Base-by-base conservation (phyloP, 2,797 vertebrate genomes). In the Oryzias dopingdopingensis region DNA sequence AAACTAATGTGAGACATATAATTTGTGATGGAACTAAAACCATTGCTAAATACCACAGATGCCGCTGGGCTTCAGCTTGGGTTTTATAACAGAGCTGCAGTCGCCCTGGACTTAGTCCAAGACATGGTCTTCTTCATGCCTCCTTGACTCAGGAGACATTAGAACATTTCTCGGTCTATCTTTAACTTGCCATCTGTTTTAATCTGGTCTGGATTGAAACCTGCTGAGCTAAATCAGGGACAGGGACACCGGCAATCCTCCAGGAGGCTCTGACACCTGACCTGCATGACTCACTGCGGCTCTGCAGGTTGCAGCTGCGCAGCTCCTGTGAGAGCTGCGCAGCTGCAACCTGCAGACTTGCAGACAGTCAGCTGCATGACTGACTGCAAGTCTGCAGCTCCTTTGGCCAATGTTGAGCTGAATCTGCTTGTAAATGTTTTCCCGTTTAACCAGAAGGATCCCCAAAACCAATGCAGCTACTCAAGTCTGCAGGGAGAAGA, bases 201-300 rank as follows among this genome's bases (percentile, higher is more conserved):
- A 86, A 88, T 79, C 79, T 45, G 0, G 56, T 67, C 57, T 65
- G 23, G 45, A 59, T 24, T 42, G 37, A 14, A 50, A 56, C 43
- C 41, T 37, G 24, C 62, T 3, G 59, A 37, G 59, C 70, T 83
- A 72, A 73, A 80, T 63, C 3, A 0, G 26, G 77, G 71, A 62
- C 4, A 4, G 54, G 70, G 60, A 62, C 63, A 66, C 45, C 4
- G 23, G 55, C 59, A 14, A 56, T 8, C 5, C 3, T 60, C 52
- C 63, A 22, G 32, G 18, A n/a, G 6, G 14, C n/a, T 5, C 1
- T 14, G 71, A 69, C 14, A 76, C 40, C 24, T 17, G 80, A 80
- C 49, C 69, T 6, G 14, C 23, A 7, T 43, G 8, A 12, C 49
- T 15, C 7, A 16, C 6, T 46, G 55, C 15, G 56, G 49, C 7